Percentiles rank a stretch among this genome's conserved stretches.
Conservation (phyloP, 2,888 invertebrate species). For the Drosophila pseudotalamancana region DNA sequence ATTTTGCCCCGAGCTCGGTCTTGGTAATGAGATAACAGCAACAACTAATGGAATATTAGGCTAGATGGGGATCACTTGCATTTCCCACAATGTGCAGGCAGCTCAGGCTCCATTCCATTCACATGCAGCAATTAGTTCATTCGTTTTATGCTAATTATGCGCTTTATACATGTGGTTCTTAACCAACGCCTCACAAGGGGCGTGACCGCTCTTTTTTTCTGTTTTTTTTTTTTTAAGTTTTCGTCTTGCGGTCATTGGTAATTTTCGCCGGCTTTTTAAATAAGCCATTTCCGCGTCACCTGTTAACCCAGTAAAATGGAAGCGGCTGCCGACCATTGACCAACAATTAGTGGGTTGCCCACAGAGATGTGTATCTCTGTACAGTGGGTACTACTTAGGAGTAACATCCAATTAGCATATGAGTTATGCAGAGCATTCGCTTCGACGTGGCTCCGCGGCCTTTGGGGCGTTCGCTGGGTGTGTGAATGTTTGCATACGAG, state of each 20-base stretch:
- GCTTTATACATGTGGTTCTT: conserved; percentile 46
- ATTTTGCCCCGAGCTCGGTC: conserved; percentile 38
- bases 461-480: conserved; percentile 43
- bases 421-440: conserved; percentile 29
- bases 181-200: conserved; percentile 46
- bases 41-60: conserved; percentile 50
- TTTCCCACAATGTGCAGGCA: conserved; percentile 60
- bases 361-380: conserved; percentile 57
- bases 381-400: conserved; percentile 42
- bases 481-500: conserved; percentile 53
- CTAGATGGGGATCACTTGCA: conserved; percentile 50
- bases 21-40: conserved; percentile 50
- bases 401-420: conserved; percentile 67
- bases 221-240: no score
- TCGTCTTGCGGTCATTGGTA: conserved; percentile 68
- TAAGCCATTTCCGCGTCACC: conserved; percentile 64
- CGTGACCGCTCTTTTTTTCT: no score
- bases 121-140: conserved; percentile 72
- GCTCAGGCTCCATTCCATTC: conserved; percentile 25
- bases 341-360: conserved; percentile 63
- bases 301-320: conserved; percentile 69
- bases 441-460: conserved; percentile 15
- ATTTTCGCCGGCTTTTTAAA: conserved; percentile 24
- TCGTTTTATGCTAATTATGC: conserved; percentile 71
- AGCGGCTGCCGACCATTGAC: conserved; percentile 54